Evolutionary conservation across 2,113 vertebrate species (phyloP).

Genomic region (Steatornis caripensis): DNA sequence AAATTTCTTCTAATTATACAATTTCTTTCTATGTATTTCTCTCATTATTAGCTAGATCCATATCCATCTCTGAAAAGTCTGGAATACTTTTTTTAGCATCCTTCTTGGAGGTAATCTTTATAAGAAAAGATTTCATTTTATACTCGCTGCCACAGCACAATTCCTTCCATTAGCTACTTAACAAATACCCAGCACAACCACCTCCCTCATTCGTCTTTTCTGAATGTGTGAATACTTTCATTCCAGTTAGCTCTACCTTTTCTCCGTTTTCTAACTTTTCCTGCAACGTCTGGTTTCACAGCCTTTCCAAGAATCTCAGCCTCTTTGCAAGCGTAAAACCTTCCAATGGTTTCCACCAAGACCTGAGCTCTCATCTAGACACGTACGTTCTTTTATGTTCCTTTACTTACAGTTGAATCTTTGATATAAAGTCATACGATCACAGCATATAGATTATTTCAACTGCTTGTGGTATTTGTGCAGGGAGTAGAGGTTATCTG

Average conservation of each 20-base stretch:
- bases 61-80: background rate
- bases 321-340: background rate
- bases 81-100: background rate
- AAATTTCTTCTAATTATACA: background rate
- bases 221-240: background rate
- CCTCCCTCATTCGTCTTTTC: background rate
- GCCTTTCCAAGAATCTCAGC: background rate
- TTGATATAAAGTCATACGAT: accelerated
- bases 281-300: background rate
- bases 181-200: accelerated
- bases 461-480: background rate
- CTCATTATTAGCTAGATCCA: background rate
- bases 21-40: background rate
- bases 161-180: background rate
- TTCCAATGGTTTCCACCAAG: background rate
- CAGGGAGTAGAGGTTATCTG: background rate
- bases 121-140: background rate
- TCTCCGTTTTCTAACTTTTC: background rate
- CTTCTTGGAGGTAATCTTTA: background rate
- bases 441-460: background rate
- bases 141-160: background rate
- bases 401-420: background rate
- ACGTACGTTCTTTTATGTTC: accelerated
- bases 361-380: background rate
- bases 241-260: background rate